Base-by-base conservation (phyloP, 1,140 invertebrate genomes). In the Dendrolimus kikuchii region DNA sequence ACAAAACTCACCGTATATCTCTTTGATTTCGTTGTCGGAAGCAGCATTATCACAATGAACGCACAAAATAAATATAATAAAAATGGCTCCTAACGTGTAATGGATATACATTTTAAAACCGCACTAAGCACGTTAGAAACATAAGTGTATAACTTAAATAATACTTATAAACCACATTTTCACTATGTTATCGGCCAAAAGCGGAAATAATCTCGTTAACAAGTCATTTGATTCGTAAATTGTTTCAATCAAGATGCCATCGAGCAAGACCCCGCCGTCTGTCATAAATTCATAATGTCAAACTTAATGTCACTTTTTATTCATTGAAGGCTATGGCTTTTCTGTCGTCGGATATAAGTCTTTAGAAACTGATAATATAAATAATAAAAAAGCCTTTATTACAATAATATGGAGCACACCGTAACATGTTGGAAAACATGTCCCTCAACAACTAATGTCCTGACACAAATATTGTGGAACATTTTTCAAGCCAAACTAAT, bases 21-120 rank as follows among this genome's bases (percentile, higher is more conserved):
- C 65, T 66, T 71, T 72, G 59, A 73, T 76, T 84, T 84, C 82
- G 79, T 84, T 84, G 79, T 82, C 77, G 72, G 67, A 80, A 68
- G 59, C 77, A 65, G 68, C 71, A 81, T 81, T 83, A 81, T 84
- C 83, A 86, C 83, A 84, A 84, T 84, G 75, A 77, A 83, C 81
- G 78, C 79, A 79, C 75, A 84, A 86, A 84, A 86, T 86, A 86
- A 84, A 86, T 86, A 84, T 71, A 78, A 76, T 75, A 82, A 86
- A 86, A 86, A 86, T 86, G 82, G 82, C 82, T 86, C 77, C 82
- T 82, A 86, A 61, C 62, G 74, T 76, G 71, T 71, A 81, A 59
- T 66, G 71, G 78, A 80, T 71, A 82, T 82, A 79, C 82, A 86
- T 86, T 74, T 81, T 86, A 69, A 64, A 53, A 70, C 59, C 65